Evolutionary conservation across 2,888 invertebrate genomes (phyloP), one percentile per base, ranked within the genome.

Genomic region (Ceriagrion tenellum): DNA sequence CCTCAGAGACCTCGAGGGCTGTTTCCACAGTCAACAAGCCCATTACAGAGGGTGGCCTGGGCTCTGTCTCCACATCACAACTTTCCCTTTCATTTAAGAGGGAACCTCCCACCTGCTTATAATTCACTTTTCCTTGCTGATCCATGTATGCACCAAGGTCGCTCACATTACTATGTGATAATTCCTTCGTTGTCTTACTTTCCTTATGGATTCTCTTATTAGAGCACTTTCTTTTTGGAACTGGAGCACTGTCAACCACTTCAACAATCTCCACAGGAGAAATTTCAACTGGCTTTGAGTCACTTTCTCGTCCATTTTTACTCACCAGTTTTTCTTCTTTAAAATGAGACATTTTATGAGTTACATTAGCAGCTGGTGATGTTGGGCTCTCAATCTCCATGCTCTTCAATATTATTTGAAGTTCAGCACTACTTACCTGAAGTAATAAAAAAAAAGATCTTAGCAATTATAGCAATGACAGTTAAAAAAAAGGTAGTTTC

Each of bases 71-170:
- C 40, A 23, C 88, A 35, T 90, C 95, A 88, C 93, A 93, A 35
- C 40, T 69, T 56, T 95, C 95, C 74, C 69, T 35, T 47, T 55
- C 56, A 59, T 95, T 95, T 56, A 88, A 81, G 74, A 90, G 55
- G 30, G 63, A 93, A 93, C 35, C 89, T 35, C n/a, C 90, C 56
- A 74, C 74, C 88, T 95, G 90, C 47, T 59, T 59, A 30, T 88
- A 40, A 47, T 63, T 55, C 10, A 90, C 30, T 91, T 95, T 95
- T 88, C 95, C 95, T 69, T 88, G 90, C 91, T 95, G 88, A 35
- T 59, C 95, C 35, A 91, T 95, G 91, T 95, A 95, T 47, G 95
- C 59, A 63, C 95, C 74, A 30, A 95, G 88, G 40, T 95, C 95
- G 93, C 89, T 88, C 4, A 59, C 59, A 40, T 81, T 69, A 88